A percentile compares a stretch with the other conserved stretches of the same genome.
Conservation (phyloP, 2,113 vertebrate genomes). For the Archocentrus centrarchus region DNA sequence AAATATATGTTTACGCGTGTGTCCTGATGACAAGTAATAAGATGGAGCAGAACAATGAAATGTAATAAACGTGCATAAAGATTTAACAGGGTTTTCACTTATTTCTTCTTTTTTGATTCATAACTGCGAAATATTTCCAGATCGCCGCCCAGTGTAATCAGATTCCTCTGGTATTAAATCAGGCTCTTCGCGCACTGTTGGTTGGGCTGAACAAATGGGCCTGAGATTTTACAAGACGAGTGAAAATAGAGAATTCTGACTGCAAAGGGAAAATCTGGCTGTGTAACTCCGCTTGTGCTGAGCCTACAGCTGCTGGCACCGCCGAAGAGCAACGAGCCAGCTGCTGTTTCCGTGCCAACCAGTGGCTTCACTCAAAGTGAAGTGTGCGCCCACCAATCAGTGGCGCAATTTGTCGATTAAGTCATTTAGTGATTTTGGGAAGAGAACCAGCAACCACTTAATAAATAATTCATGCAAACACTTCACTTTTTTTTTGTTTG, state of each 20-base stretch:
- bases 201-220: not conserved
- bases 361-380: conserved; percentile 22
- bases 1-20: not conserved
- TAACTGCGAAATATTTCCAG: not conserved
- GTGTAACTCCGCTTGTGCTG: not conserved
- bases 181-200: not conserved
- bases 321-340: conserved; percentile 3
- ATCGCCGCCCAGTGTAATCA: not conserved
- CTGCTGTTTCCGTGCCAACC: conserved; percentile 80
- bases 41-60: not conserved
- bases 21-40: not conserved
- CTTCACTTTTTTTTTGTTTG: not conserved
- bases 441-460: not conserved
- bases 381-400: not conserved
- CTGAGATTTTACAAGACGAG: not conserved
- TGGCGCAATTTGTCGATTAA: not conserved
- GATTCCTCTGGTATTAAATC: not conserved
- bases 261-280: not conserved
- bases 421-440: not conserved
- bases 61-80: not conserved
- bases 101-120: not conserved
- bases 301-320: not conserved
- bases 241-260: not conserved
- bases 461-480: not conserved
- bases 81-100: not conserved